Evolutionary conservation across 2,797 vertebrate species (phyloP).

Genomic region (Scyliorhinus canicula): DNA sequence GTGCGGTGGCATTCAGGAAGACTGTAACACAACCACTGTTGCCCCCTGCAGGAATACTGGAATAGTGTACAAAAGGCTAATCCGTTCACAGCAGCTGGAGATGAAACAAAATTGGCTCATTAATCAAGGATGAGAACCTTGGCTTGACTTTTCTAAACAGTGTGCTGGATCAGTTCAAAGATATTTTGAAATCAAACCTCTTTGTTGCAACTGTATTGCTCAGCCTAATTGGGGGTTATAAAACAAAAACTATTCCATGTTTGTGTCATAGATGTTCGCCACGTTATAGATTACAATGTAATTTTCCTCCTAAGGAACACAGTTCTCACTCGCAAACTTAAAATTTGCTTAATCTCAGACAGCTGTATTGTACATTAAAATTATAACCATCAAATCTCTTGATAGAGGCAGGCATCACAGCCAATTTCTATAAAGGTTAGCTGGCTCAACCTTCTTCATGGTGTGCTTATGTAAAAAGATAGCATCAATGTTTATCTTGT

Average conservation of each 20-base stretch:
- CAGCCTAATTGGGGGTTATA: background rate
- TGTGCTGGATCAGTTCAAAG: background rate
- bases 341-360: background rate
- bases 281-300: background rate
- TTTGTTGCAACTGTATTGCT: background rate
- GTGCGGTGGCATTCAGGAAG: background rate
- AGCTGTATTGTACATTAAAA: background rate
- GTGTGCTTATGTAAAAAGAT: slow-evolving; percentile 1
- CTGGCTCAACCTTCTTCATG: background rate
- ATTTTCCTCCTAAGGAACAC: background rate
- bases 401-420: background rate
- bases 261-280: background rate
- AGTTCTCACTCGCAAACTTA: background rate
- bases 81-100: background rate
- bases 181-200: background rate
- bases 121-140: background rate
- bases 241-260: background rate
- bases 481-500: background rate
- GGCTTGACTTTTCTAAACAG: background rate
- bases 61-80: background rate
- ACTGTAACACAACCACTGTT: background rate
- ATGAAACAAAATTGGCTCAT: background rate
- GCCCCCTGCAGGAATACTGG: slow-evolving; percentile 11
- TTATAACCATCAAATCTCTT: background rate
- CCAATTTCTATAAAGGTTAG: background rate